These are phyloP conservation scores for Eunapius fragilis DNA, from an alignment of 37 sponge, comb jelly and placozoan species.

Conservation along the genomic window DNA sequence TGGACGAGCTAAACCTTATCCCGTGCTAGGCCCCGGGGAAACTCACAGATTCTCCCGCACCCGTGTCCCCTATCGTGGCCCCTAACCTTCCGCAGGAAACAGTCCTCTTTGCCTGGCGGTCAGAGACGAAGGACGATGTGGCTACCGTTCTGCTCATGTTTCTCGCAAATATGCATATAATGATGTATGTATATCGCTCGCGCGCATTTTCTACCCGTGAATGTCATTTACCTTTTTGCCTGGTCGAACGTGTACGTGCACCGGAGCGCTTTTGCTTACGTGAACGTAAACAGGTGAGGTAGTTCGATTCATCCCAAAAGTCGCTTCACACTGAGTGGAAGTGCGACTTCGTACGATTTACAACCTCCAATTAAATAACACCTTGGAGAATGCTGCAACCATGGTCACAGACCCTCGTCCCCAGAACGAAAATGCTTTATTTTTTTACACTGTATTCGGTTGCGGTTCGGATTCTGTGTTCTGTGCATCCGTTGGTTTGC, in stretches of 20 bases:
- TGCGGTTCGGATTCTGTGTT: not conserved
- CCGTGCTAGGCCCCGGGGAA: not conserved
- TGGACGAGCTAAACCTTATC: not conserved
- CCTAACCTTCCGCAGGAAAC: not conserved
- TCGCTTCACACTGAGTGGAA: not conserved
- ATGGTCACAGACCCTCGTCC: not conserved
- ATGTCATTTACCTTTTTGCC: not conserved
- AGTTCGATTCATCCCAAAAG: conserved; percentile 43
- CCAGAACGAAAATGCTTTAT: not conserved
- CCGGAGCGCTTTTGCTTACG: conserved; percentile 61
- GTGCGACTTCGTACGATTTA: not conserved
- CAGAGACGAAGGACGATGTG: not conserved
- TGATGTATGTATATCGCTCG: not conserved
- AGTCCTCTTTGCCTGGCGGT: not conserved
- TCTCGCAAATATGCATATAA: not conserved
- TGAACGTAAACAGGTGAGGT: conserved; percentile 65
- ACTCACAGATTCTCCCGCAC: conserved; percentile 24
- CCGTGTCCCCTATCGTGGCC: not conserved
- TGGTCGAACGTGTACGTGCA: conserved; percentile 69
- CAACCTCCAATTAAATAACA: not conserved
- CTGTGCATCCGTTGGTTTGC: not conserved
- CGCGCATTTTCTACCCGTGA: not conserved
- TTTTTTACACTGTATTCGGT: not conserved
- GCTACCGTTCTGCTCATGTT: not conserved
- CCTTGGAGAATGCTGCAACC: not conserved